Conservation (phyloP, 2,797 vertebrate genomes). For the Protosalanx chinensis region DNA sequence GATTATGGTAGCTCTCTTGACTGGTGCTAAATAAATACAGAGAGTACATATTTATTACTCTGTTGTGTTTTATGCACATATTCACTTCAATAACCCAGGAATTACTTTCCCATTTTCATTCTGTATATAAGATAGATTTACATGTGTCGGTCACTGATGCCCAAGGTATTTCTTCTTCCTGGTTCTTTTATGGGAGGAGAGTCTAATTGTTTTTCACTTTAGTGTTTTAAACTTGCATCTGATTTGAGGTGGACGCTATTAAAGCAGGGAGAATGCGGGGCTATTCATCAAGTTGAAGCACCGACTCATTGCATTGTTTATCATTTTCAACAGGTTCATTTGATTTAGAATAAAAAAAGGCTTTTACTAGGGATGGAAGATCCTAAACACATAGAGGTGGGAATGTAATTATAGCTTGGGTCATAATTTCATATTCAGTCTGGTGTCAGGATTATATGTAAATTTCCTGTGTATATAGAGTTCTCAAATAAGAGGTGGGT, state of each 20-base stretch:
- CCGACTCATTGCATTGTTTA: slow-evolving; percentile 33
- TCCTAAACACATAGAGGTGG: slow-evolving; percentile 12
- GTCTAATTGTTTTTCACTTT: slow-evolving; percentile 34
- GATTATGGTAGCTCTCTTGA: too few relatives aligned
- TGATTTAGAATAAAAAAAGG: slow-evolving; percentile 24
- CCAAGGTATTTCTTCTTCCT: not conserved
- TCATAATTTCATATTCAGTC: slow-evolving; percentile 25
- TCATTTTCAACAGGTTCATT: slow-evolving; percentile 40
- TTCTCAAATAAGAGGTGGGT: not conserved
- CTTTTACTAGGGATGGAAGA: slow-evolving; percentile 8
- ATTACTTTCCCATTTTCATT: too few relatives aligned
- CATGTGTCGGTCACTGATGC: not conserved
- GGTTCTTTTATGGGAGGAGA: slow-evolving; percentile 1
- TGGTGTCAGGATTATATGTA: slow-evolving; percentile 15
- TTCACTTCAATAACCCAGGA: too few relatives aligned
- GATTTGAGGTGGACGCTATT: slow-evolving; percentile 29
- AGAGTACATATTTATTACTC: too few relatives aligned
- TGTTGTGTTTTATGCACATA: too few relatives aligned
- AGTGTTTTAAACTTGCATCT: slow-evolving; percentile 29
- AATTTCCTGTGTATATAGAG: slow-evolving; percentile 11
- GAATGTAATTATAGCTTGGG: slow-evolving; percentile 25
- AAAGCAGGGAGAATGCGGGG: slow-evolving; percentile 11
- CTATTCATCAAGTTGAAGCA: slow-evolving; percentile 32
- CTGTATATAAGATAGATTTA: too few relatives aligned
- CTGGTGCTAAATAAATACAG: too few relatives aligned